Evolutionary conservation across 2,113 vertebrate species (phyloP), one percentile per base, ranked within the genome.

Genomic region (Stigmatopora argus): DNA sequence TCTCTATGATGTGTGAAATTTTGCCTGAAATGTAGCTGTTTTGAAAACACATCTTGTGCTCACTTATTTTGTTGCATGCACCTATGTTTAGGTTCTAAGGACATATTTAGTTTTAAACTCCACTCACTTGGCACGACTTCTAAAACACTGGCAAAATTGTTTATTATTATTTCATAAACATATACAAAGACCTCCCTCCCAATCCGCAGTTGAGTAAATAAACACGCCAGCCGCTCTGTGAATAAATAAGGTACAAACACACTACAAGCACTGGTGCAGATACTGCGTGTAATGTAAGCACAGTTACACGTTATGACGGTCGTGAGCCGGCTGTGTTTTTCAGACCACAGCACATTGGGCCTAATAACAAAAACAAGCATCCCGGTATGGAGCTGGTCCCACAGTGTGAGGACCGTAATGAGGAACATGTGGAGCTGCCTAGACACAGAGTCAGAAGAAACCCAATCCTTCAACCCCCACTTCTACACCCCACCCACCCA

Each of bases 311-410:
- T 71, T 68, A 72, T 70, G 74, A 79, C 71, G 64, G 73, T 82
- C 73, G 67, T 57, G 72, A 45, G 67, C 70, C 64, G 62, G 74
- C 49, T 73, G 51, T 67, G 61, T 79, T 87, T 75, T 83, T 77
- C 67, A 49, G 80, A 87, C 88, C 86, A 75, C 83, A 88, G 83
- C 83, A 83, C 74, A 74, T 85, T 87, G 83, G 81, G 78, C 81
- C 89, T 88, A 92, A 90, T 91, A 91, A 90, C 83, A 90, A 90
- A 89, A 91, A 89, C 89, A 90, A 90, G 89, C 90, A 87, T 86
- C 78, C 73, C 31, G 84, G 87, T 88, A 89, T 84, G 88, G 86
- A 85, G 79, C 85, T 87, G 79, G 80, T 81, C 87, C 88, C 82
- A 79, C 88, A 85, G 88, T 90, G 89, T 90, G 86, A 90, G 89